Conservation (phyloP, 2,797 vertebrate genomes). For the Percopsis omiscomaycus region DNA sequence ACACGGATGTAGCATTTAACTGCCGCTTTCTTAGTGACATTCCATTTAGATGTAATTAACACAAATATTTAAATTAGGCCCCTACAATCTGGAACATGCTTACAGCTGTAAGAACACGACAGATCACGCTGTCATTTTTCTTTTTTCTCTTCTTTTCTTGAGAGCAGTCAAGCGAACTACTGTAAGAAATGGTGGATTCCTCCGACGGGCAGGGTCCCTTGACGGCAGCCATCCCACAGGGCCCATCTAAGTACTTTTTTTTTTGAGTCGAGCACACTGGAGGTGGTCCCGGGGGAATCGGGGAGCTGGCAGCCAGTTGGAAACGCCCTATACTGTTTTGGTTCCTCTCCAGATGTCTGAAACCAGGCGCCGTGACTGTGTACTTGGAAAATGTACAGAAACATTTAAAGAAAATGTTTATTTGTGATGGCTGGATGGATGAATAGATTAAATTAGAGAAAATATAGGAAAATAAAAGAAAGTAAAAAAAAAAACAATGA, state of each 20-base stretch:
- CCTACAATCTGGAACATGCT: background rate
- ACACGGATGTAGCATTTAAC: background rate
- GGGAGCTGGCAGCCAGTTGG: conserved; percentile 53
- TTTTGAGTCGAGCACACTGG: conserved; percentile 58
- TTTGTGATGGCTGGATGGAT: too few relatives aligned
- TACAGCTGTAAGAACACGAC: background rate
- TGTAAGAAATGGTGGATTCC: conserved; percentile 35
- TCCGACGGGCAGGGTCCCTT: conserved; percentile 40
- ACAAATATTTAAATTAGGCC: conserved; percentile 7
- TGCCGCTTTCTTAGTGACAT: too few relatives aligned
- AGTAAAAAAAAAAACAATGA: too few relatives aligned
- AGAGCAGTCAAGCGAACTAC: conserved; percentile 32
- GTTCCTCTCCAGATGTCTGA: conserved; percentile 22
- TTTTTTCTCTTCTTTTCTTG: background rate
- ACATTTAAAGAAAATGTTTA: too few relatives aligned
- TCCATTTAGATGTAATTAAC: background rate
- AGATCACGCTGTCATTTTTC: conserved; percentile 35
- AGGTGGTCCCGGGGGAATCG: conserved; percentile 53
- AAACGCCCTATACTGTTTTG: conserved; percentile 38
- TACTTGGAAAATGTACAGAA: too few relatives aligned
- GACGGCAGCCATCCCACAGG: conserved; percentile 55
- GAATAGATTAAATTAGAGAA: too few relatives aligned
- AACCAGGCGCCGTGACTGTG: conserved; percentile 19
- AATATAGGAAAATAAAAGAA: too few relatives aligned
- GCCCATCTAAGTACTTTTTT: conserved; percentile 49